These are phyloP conservation scores for Cantharis nigra DNA, from an alignment of 2,888 invertebrate genomes.

Conservation along the genomic window DNA sequence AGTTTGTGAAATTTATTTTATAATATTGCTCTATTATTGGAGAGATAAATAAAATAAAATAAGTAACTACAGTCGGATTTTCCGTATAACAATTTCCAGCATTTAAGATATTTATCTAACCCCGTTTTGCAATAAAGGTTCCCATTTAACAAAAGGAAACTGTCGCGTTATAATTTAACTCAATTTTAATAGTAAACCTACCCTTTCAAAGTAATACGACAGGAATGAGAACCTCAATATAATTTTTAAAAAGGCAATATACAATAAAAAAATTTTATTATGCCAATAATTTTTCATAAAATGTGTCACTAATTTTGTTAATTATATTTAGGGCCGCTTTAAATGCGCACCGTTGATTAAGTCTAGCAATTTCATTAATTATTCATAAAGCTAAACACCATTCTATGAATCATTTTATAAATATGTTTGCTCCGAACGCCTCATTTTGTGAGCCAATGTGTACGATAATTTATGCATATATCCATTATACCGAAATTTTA, in stretches of 20 bases:
- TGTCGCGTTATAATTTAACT: background rate
- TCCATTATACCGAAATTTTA: background rate
- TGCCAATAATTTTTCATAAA: background rate
- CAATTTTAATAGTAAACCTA: background rate
- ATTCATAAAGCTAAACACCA: background rate
- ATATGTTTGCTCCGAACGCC: background rate
- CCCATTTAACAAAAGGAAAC: background rate
- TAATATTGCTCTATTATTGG: background rate
- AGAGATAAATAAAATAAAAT: background rate
- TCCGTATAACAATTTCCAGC: background rate
- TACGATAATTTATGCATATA: background rate
- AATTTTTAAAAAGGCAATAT: background rate
- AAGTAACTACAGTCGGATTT: background rate
- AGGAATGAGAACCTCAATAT: background rate
- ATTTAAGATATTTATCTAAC: background rate
- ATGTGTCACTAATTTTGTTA: background rate
- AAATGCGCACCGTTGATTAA: background rate
- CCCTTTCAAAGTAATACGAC: background rate
- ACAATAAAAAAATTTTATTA: background rate
- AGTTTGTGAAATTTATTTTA: background rate
- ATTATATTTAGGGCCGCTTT: background rate
- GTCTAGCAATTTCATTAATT: background rate
- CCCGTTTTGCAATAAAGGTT: background rate
- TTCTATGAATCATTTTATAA: background rate
- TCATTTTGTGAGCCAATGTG: background rate